Evolutionary conservation across 2,113 vertebrate genomes (phyloP), one percentile per base, ranked within the genome.

Genomic region (Illadopsis cleaveri): DNA sequence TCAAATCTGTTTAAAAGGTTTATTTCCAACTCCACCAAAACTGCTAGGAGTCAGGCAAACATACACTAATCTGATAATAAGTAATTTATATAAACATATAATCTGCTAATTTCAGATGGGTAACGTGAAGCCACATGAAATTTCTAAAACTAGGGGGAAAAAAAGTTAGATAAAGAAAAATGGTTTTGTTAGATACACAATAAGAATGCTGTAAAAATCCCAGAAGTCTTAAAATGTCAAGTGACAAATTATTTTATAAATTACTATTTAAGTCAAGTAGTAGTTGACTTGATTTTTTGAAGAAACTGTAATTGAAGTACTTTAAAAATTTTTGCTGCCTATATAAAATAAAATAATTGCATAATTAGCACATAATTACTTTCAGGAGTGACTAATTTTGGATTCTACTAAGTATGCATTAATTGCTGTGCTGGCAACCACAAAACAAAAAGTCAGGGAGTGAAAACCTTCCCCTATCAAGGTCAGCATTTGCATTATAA

Each of bases 331-430:
- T 94, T 90, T 85, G 22, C 86, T 85, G 83, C 94, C 90, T 91
- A 94, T 94, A 94, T 94, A 97, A 96, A 97, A 97, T 96, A 97
- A 97, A 97, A 96, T 97, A 97, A 98, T 98, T 97, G 76, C 91
- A 78, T 83, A 96, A 97, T 97, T 97, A 97, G 25, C 72, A 97
- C 86, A 93, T 97, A 97, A 97, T 97, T 96, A 94, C 75, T 91
- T 96, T 96, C 42, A 51, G 92, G 66, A 97, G 91, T 35, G 57
- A 93, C 86, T 97, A 88, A 96, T 96, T 97, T 95, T 90, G 69
- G 80, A 83, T 86, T 94, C 83, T 96, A 70, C 86, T 93, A 93
- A 96, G 78, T 92, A 48, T 23, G 7, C 57, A 94, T 86, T 94
- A 95, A 95, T 85, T 82, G 42, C 60, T 92, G 38, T 37, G 20